Percentiles rank a stretch among this genome's conserved stretches.
These are phyloP conservation scores for Sardina pilchardus DNA, from an alignment of 2,113 vertebrate genomes.

Conservation along the genomic window DNA sequence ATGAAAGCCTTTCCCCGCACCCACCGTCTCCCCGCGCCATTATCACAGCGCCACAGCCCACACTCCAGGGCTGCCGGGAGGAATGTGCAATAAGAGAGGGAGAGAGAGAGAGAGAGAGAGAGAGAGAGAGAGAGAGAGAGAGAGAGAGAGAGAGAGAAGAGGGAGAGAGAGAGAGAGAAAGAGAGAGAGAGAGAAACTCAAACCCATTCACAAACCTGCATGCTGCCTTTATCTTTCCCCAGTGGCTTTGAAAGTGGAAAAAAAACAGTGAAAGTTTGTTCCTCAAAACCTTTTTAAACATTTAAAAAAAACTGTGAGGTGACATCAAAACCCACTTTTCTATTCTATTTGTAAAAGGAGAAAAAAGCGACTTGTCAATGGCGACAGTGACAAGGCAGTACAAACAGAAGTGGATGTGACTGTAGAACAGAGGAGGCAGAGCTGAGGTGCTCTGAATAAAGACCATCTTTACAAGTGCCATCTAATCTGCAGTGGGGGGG, in stretches of 20 bases:
- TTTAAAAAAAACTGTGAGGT: conserved; percentile 53
- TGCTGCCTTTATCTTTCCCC: conserved; percentile 40
- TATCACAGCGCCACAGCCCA: conserved; percentile 20
- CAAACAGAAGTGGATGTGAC: conserved; percentile 24
- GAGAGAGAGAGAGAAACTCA: conserved; percentile 27
- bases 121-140: conserved; percentile 11
- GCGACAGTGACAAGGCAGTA: conserved; percentile 48
- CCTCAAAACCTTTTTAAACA: conserved; percentile 60
- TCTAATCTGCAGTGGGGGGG: neutral
- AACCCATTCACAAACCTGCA: conserved; percentile 26
- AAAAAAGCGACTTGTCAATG: conserved; percentile 44
- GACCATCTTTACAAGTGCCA: neutral
- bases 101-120: neutral
- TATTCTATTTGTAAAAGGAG: conserved; percentile 53
- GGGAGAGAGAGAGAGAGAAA: neutral
- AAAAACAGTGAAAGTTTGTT: conserved; percentile 38
- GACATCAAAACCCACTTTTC: conserved; percentile 39
- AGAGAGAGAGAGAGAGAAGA: conserved; percentile 9
- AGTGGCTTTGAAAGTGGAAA: neutral
- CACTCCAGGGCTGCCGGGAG: neutral
- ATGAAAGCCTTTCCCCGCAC: neutral
- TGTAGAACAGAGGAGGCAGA: neutral
- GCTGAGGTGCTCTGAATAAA: neutral
- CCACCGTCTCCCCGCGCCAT: neutral
- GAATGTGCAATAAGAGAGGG: neutral